Evolutionary conservation across 2,888 invertebrate species (phyloP), one percentile per base, ranked within the genome.

Genomic region (Brenthis ino): DNA sequence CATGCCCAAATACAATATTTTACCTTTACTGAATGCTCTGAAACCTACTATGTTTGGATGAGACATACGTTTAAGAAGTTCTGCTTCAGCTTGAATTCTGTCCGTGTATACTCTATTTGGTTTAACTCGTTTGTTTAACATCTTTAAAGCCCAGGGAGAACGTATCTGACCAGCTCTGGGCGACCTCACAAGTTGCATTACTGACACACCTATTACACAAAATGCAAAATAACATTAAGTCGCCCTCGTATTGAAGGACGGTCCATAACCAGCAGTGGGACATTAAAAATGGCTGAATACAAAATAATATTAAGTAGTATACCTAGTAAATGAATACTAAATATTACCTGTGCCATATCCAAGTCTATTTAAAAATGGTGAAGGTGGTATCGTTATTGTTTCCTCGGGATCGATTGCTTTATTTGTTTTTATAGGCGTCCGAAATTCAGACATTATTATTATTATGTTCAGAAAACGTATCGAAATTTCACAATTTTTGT

Each of bases 141-240:
- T 95, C 82, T 98, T 98, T 0, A 98, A 91, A 0, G 97, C 97
- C 97, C 97, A 97, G 0, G 97, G 97, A 0, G 97, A 97, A n/a
- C 95, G 93, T 0, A 93, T 85, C 76, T 94, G 93, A 8, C 96
- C 95, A 1, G 94, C 93, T 75, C 93, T 91, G 0, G 97, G 96
- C 0, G 96, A 96, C 72, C 97, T 93, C 67, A 96, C 93, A 72
- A 97, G 82, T 75, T 96, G 95, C 86, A 96, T 96, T 0, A 97
- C 97, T 74, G 94, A 95, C 14, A 97, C 95, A 66, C 97, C 96
- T 96, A 16, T 14, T 11, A 43, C 1, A 43, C 8, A 43, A 43
- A 43, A 37, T 6, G 8, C 37, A 37, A 43, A 8, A 43, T 43
- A 11, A 43, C 11, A 43, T 37, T 37, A 37, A 37, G 8, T 43